phyloP scores from a whole-genome alignment of 2,113 vertebrate species.

The Anthoscopus minutus region DNA sequence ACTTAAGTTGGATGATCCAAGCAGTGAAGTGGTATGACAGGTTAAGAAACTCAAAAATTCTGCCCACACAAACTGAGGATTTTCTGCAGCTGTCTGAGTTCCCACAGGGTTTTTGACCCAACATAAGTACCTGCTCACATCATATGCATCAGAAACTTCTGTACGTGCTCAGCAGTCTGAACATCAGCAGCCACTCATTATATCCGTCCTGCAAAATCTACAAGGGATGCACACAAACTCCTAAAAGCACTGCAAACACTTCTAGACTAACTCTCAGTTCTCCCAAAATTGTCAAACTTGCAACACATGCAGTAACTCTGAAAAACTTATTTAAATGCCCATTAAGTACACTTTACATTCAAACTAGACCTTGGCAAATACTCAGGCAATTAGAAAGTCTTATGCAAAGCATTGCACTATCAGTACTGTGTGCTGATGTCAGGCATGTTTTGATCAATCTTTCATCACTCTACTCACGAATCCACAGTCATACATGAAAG shows the following conservation, averaged over 20 bases:
- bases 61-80: background rate
- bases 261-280: background rate
- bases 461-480: background rate
- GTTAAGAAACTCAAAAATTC: background rate
- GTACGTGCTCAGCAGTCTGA: background rate
- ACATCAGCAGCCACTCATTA: background rate
- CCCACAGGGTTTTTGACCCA: background rate
- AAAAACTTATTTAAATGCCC: background rate
- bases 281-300: background rate
- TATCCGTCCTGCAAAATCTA: background rate
- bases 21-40: background rate
- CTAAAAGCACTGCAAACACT: background rate
- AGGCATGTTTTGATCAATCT: background rate
- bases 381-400: background rate
- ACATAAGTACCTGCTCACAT: accelerated
- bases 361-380: background rate
- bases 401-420: background rate
- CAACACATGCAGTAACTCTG: background rate
- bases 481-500: background rate
- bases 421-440: background rate
- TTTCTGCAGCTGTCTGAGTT: background rate
- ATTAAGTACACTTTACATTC: background rate
- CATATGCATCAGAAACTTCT: background rate
- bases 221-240: background rate
- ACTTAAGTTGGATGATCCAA: background rate